Base-by-base conservation (phyloP, 2,888 invertebrate species). In the Pterostichus niger region DNA sequence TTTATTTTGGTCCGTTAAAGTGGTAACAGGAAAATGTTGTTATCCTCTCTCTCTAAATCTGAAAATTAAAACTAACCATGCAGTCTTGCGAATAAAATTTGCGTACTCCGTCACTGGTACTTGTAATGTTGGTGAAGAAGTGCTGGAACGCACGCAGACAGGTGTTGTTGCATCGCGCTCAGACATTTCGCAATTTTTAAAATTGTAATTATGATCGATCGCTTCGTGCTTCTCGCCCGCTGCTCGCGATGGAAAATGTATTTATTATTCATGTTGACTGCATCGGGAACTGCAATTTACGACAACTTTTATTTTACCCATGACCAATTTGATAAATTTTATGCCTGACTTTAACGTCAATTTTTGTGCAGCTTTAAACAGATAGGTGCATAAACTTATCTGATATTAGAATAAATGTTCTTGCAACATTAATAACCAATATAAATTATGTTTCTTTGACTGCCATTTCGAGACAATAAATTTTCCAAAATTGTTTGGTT, bases 111-210 rank as follows among this genome's bases (percentile, higher is more conserved):
- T 9, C 40, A 40, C 9, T 40, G 40, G 40, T 9, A 24, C 3
- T 9, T 0, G 40, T 40, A 40, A 6, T 40, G 40, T 40, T 5
- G 40, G 3, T 4, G 64, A 13, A 64, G 49, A 46, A 46, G 35
- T 64, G 64, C 33, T 33, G 31, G 13, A 64, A 33, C 13, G 64
- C 33, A 13, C n/a, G 75, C 75, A 31, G 33, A 75, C 78, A 78
- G 61, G 78, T 78, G 78, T 78, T 78, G 78, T 61, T 54, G 56
- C 77, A 77, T 49, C 59, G 59, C 59, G 17, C 59, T 59, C 76
- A 76, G 76, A 77, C 78, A 78, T 78, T 78, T 78, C 61, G 61
- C 31, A 61, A 59, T 59, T 78, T 78, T 78, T 78, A 78, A 59
- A 78, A 59, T 78, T 46, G 56, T 78, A 78, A 78, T 78, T 78